Evolutionary conservation across 2,888 invertebrate genomes (phyloP), one percentile per base, ranked within the genome.

Genomic region (Ramazzottius varieornatus): DNA sequence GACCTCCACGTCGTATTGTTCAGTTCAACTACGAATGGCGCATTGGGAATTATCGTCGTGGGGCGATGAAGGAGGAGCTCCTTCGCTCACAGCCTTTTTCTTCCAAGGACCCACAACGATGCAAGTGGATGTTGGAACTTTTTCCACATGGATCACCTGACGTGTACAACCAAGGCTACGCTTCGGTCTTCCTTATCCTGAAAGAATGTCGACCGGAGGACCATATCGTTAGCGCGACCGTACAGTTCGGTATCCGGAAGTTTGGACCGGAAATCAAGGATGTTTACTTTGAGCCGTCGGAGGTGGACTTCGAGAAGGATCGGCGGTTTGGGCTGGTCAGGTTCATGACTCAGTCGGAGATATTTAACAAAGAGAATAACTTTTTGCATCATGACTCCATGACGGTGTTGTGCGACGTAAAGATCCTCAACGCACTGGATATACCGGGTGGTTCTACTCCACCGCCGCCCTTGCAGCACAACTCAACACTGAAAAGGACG

Each of bases 21-120:
- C 54, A 54, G 54, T 54, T 54, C 54, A 54, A 54, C 29, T 54
- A 54, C 54, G 54, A 54, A 54, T 54, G 54, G 54, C 13, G 54
- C 4, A 54, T 54, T 29, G 54, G 54, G 20, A 54, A 54, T 29
- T 54, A 24, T 54, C 8, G 24, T 4, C 54, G 54, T 4, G 54
- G n/a, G 4, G 54, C 54, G 16, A 54, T 54, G 54, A 54, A 54
- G 54, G 54, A 54, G 54, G 54, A 54, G 24, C 16, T 54, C 20
- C 54, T 54, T 4, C 54, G 54, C 54, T 54, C 54, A 16, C 54
- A 54, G 29, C 54, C 54, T 4, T 54, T 54, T 54, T 16, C 54
- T 4, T n/a, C 20, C 54, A 54, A 54, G 29, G 54, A 54, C 24
- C 54, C 54, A 4, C 54, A 54, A 29, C 20, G 29, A n/a, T 54